Evolutionary conservation across 2,888 invertebrate genomes (phyloP), one percentile per base, ranked within the genome.

Genomic region (Ichneumon xanthorius): DNA sequence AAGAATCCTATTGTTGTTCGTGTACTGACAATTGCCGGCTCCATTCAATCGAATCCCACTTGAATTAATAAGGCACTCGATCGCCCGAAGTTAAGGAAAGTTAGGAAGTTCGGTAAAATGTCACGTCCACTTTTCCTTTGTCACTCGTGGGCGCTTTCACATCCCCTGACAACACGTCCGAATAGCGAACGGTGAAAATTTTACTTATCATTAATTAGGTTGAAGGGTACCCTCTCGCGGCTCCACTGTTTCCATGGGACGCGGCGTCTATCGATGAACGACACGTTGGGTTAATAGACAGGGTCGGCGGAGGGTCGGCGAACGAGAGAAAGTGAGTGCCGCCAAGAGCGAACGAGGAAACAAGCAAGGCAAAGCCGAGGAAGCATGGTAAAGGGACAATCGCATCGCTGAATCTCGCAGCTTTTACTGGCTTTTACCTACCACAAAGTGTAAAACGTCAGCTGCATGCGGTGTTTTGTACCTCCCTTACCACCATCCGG

Each of bases 391-490:
- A 50, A 75, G 72, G 37, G 30, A 86, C 85, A 72, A 87, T 85
- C 80, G 85, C 79, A 84, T 80, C 53, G 84, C 67, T 76, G 71
- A 87, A 84, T 37, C 86, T 61, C 84, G 76, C 65, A 33, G 45
- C 14, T 48, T 48, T 48, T 48, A 16, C 16, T 26, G 26, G 70
- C 68, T 75, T 80, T 80, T 80, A 84, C 82, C 81, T 70, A 87
- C 87, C 82, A 84, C 85, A 86, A 89, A 89, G 89, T 89, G 89
- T 90, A 90, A 90, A 91, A 89, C 87, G 89, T 91, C 90, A 90
- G 88, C 85, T 89, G 88, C 90, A 88, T 86, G 88, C 85, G 82
- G 84, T 89, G 89, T 90, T 91, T 88, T 87, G 86, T 72, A 71
- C 84, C 84, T 26, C 71, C 50, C 58, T 14, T 22, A 33, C 70